Percentiles rank a stretch among this genome's conserved stretches.
These are phyloP conservation scores for Eurosta solidaginis DNA, from an alignment of 1,140 invertebrate species.

Conservation along the genomic window DNA sequence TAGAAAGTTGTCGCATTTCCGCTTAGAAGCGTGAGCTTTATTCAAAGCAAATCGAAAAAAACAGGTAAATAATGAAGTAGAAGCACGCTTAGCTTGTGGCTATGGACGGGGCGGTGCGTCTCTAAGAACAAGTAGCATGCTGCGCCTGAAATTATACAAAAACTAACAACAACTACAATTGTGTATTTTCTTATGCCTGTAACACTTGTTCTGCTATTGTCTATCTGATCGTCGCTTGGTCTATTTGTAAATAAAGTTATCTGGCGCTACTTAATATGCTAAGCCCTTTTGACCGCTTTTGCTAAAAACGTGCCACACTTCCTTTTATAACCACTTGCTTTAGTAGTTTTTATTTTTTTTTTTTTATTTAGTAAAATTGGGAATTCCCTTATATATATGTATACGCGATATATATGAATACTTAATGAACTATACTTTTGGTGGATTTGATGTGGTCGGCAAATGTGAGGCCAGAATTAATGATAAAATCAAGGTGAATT, in stretches of 20 bases:
- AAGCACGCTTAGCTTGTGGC: background rate
- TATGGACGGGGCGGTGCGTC: background rate
- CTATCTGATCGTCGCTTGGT: background rate
- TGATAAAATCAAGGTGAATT: too few relatives aligned
- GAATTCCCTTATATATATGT: too few relatives aligned
- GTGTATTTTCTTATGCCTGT: background rate
- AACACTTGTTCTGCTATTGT: background rate
- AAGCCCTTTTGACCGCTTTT: background rate
- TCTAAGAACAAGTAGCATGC: background rate
- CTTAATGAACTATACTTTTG: too few relatives aligned
- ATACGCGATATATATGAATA: too few relatives aligned
- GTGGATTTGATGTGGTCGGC: too few relatives aligned
- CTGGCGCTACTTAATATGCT: conserved; percentile 1
- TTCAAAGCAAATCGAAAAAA: background rate
- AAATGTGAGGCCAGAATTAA: too few relatives aligned
- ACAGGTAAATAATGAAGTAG: background rate
- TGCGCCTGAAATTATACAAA: background rate
- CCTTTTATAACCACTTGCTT: too few relatives aligned
- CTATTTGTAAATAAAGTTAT: background rate
- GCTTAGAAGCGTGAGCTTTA: background rate
- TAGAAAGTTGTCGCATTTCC: conserved; percentile 10
- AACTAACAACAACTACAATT: background rate
- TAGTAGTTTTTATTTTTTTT: too few relatives aligned
- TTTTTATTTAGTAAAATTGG: too few relatives aligned
- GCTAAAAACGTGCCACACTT: background rate